These are phyloP conservation scores for Cavia porcellus DNA, from an alignment of 2,113 vertebrate genomes.

Conservation along the genomic window DNA sequence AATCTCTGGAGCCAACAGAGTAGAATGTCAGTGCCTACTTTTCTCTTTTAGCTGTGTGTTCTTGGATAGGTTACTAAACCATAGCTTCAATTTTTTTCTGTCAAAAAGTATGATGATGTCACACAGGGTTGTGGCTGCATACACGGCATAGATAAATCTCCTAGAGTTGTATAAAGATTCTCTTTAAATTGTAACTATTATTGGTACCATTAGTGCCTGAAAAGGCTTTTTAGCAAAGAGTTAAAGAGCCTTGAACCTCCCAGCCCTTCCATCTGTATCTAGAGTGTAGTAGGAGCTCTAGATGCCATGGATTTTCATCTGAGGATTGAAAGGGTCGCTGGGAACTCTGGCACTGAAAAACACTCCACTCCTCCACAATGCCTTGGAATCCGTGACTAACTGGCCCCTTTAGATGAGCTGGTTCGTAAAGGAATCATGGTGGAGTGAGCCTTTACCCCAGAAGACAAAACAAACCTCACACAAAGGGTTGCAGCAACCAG, in stretches of 20 bases:
- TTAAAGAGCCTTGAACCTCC: slow-evolving; percentile 67
- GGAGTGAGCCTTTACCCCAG: slow-evolving; percentile 9
- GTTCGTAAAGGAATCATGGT: slow-evolving; percentile 49
- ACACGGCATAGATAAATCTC: neutral
- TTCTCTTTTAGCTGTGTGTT: neutral
- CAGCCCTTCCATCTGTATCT: slow-evolving; percentile 63
- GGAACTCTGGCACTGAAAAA: slow-evolving; percentile 78
- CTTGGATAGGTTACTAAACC: neutral
- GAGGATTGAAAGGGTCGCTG: slow-evolving; percentile 82
- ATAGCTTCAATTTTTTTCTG: neutral
- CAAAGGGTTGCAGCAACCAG: slow-evolving; percentile 14
- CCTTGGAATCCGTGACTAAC: slow-evolving; percentile 75
- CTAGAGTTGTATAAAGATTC: neutral
- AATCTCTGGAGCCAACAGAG: neutral
- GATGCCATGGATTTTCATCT: slow-evolving; percentile 81
- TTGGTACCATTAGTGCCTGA: neutral
- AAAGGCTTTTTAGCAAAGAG: neutral
- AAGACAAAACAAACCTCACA: slow-evolving; percentile 53
- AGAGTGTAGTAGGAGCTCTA: slow-evolving; percentile 74
- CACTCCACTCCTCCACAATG: slow-evolving; percentile 42
- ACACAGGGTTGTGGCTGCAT: neutral
- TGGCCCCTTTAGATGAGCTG: slow-evolving; percentile 56
- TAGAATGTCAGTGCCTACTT: neutral
- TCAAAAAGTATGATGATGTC: neutral
- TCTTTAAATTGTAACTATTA: neutral